Evolutionary conservation across 2,888 invertebrate species (phyloP), one percentile per base, ranked within the genome.

Genomic region (Tenthredo mesomela): DNA sequence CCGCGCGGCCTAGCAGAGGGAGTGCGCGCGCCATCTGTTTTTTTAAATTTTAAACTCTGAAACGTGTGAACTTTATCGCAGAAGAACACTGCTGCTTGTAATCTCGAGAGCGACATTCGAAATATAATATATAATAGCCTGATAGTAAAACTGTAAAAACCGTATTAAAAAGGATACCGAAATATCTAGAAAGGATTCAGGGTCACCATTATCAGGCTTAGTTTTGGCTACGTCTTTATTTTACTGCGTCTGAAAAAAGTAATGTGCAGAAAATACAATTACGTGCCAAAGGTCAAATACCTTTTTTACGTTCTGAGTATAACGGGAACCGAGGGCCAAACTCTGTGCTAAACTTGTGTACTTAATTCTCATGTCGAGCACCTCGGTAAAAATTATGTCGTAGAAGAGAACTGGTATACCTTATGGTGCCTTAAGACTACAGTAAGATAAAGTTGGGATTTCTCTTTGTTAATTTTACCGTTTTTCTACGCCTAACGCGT

Each of bases 381-480:
- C 77, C n/a, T 33, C n/a, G 10, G 77, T 50, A 54, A 77, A 77
- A 73, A 73, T 47, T n/a, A 43, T 21, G 43, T 40, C 43, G 21
- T 21, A 73, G 12, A 40, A 73, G 21, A n/a, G 21, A 9, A 40
- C 25, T 1, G 75, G 47, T 25, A 75, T 25, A 75, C n/a, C 47
- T 21, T 33, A n/a, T 50, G 47, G 15, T 33, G 9, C 29, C 29
- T 54, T 2, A 25, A 29, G 0, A 29, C 40, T n/a, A 6, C 3
- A n/a, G 50, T 15, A 75, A 29, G 50, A 33, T 77, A 15, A 54
- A 77, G 33, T 50, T 77, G 33, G 33, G n/a, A 54, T 33, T 77
- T 40, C 29, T 2, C 54, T 33, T 29, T 29, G 29, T 33, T n/a
- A 54, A 77, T 54, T 77, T 54, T 12, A 18, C 18, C 75, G 33